These are phyloP conservation scores for Pelodiscus sinensis DNA, from an alignment of 2,113 vertebrate genomes.

Conservation along the genomic window DNA sequence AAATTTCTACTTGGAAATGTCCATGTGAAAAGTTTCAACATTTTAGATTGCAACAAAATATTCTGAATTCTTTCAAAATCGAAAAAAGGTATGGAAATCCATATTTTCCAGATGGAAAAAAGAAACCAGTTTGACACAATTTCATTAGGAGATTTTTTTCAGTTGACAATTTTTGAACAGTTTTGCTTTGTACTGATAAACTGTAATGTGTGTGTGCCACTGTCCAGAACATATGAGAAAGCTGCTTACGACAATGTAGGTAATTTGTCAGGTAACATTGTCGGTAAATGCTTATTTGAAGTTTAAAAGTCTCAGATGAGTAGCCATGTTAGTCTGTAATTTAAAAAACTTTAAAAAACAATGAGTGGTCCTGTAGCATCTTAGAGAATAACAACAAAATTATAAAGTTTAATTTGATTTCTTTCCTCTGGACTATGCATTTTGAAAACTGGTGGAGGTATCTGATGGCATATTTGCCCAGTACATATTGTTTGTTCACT, in stretches of 20 bases:
- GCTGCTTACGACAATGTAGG: background rate
- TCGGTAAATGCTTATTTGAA: slow-evolving; percentile 9
- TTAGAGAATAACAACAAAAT: no score
- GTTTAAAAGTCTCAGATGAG: no score
- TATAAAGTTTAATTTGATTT: slow-evolving; percentile 23
- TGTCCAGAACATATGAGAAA: background rate
- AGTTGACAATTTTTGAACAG: fast-evolving
- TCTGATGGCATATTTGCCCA: slow-evolving; percentile 59
- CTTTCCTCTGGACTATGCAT: slow-evolving; percentile 33
- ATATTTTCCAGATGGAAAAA: background rate
- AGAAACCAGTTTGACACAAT: background rate
- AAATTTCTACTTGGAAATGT: background rate
- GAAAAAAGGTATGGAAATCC: background rate
- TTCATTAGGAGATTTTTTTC: slow-evolving; percentile 26
- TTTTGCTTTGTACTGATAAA: background rate
- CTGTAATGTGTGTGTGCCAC: background rate
- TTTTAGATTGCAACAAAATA: background rate
- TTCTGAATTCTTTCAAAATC: slow-evolving; percentile 11
- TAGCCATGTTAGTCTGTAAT: no score
- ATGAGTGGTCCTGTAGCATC: no score
- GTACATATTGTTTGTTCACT: slow-evolving; percentile 64
- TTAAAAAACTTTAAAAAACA: no score
- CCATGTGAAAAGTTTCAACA: background rate
- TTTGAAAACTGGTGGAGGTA: slow-evolving; percentile 61
- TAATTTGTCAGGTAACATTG: no score